Evolutionary conservation across 2,113 vertebrate species (phyloP).

Genomic region (Chunga burmeisteri): DNA sequence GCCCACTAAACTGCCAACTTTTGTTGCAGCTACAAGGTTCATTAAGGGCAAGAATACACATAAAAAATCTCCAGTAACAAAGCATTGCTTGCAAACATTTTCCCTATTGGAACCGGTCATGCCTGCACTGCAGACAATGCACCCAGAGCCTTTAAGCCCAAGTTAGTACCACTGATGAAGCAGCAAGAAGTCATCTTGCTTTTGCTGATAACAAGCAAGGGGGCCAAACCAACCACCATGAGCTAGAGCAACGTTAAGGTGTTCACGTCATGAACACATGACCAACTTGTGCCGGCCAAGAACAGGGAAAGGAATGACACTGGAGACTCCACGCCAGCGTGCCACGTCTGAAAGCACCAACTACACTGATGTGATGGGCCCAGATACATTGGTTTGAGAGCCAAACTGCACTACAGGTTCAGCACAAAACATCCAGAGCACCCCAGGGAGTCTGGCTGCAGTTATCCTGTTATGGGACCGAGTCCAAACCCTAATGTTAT

Average conservation of each 20-base stretch:
- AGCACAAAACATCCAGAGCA: slow-evolving; percentile 41
- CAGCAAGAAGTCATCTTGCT: not conserved
- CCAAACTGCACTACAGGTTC: slow-evolving; percentile 12
- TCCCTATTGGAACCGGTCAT: not conserved
- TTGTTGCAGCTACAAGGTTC: slow-evolving; percentile 53
- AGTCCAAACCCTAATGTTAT: slow-evolving; percentile 51
- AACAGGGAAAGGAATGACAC: not conserved
- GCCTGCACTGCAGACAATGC: not conserved
- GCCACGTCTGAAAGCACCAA: not conserved
- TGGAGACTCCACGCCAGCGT: not conserved
- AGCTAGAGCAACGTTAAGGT: not conserved
- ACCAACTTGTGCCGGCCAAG: not conserved
- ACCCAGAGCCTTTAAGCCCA: not conserved
- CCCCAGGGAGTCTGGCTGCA: slow-evolving; percentile 52
- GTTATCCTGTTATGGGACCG: not conserved
- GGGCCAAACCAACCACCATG: not conserved
- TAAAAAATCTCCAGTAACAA: not conserved
- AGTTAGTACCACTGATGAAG: not conserved
- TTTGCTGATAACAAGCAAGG: not conserved
- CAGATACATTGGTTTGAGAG: not conserved
- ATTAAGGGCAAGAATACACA: slow-evolving; percentile 51
- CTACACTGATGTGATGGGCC: not conserved
- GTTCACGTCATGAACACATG: not conserved
- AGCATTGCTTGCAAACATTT: not conserved
- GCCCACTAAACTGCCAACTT: slow-evolving; percentile 35